phyloP scores from a whole-genome alignment of 2,888 invertebrate genomes.

The Pristionchus fissidentatus region DNA sequence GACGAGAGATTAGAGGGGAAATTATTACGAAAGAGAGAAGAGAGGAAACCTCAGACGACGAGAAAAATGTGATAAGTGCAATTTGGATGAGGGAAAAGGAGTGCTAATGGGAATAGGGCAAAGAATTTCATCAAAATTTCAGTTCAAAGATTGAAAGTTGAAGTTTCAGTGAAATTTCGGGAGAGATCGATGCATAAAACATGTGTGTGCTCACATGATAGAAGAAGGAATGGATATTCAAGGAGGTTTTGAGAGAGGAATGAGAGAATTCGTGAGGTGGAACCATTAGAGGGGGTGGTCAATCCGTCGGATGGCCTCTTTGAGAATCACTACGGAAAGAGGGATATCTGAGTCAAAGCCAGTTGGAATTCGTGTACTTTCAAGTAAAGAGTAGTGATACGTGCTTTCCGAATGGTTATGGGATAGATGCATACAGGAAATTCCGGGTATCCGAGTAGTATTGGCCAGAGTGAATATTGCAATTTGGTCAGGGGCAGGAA shows the following conservation, averaged over 20 bases:
- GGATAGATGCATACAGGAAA: too few relatives aligned
- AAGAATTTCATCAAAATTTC: not conserved
- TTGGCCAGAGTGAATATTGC: too few relatives aligned
- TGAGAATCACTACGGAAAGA: too few relatives aligned
- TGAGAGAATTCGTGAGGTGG: not conserved
- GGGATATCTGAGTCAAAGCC: too few relatives aligned
- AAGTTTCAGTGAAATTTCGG: not conserved
- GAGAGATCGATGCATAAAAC: not conserved
- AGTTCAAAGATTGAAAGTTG: not conserved
- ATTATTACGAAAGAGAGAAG: not conserved
- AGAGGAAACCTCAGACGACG: not conserved
- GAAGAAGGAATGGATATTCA: not conserved
- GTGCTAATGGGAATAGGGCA: not conserved
- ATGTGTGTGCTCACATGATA: constrained; percentile 9
- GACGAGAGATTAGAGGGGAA: constrained; percentile 11
- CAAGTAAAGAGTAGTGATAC: too few relatives aligned
- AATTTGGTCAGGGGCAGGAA: too few relatives aligned
- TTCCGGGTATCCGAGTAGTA: too few relatives aligned
- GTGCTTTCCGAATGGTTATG: too few relatives aligned
- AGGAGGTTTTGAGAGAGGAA: not conserved
- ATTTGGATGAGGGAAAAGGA: not conserved
- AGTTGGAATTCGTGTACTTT: too few relatives aligned
- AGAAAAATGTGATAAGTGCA: not conserved
- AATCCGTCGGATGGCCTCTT: constrained; percentile 10
- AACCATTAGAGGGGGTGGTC: constrained; percentile 17